Percentiles rank a stretch among this genome's conserved stretches.
phyloP scores from a whole-genome alignment of 2,113 vertebrate genomes.

The Edolisoma coerulescens region DNA sequence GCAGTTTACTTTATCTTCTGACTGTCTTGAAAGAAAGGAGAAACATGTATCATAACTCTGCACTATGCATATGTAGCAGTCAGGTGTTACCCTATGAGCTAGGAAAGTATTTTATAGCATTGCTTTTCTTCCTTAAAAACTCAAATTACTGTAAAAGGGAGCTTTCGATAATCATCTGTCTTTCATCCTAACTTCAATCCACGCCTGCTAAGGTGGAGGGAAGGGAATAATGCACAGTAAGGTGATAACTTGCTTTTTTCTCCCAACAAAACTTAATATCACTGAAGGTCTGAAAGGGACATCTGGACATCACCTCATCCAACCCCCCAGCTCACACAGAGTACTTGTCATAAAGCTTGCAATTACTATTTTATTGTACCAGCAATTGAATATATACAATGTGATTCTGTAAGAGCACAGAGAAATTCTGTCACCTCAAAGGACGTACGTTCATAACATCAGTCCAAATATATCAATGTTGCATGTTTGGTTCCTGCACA shows the following conservation, averaged over 20 bases:
- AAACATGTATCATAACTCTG: neutral
- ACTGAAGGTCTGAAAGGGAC: neutral
- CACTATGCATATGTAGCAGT: neutral
- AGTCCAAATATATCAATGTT: neutral
- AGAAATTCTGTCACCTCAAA: neutral
- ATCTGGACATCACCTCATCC: neutral
- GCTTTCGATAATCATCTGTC: neutral
- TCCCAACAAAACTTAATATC: neutral
- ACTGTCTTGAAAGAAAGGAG: neutral
- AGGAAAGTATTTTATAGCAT: neutral
- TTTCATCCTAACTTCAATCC: neutral
- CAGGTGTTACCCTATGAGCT: neutral
- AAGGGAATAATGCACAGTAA: neutral
- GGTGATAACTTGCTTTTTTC: neutral
- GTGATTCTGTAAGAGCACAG: neutral
- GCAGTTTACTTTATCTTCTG: neutral
- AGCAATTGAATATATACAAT: neutral
- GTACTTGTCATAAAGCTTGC: neutral
- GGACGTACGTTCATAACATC: neutral
- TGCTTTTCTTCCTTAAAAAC: neutral
- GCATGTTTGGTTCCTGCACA: neutral
- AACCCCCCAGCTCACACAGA: neutral
- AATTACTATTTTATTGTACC: neutral
- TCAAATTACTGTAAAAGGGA: neutral
- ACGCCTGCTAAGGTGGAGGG: neutral